Evolutionary conservation across 1,140 invertebrate genomes (phyloP).

Genomic region (Drosophila kanapiae): DNA sequence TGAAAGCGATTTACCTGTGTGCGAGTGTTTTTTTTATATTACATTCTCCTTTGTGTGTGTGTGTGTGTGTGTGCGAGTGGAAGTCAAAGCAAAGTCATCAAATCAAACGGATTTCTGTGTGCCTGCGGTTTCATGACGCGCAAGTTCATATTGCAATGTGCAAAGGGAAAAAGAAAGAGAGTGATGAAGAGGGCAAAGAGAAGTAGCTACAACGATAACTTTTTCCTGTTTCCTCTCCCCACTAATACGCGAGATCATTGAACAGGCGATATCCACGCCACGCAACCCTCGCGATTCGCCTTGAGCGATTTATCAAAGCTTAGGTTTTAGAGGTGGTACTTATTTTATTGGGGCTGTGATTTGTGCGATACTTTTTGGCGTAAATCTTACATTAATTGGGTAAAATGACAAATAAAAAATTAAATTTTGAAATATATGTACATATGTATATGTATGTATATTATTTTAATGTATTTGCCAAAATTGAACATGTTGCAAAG

Average conservation of each 20-base stretch:
- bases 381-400: too few species aligned
- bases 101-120: slow-evolving; percentile 40
- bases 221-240: neutral
- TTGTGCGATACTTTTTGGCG: neutral
- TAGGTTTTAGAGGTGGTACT: slow-evolving; percentile 23
- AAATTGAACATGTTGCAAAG: too few species aligned
- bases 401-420: too few species aligned
- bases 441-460: too few species aligned
- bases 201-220: neutral
- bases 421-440: too few species aligned
- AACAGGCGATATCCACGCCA: slow-evolving; percentile 1
- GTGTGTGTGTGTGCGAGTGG: slow-evolving; percentile 38
- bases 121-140: slow-evolving; percentile 21
- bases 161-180: slow-evolving; percentile 4
- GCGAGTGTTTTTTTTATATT: slow-evolving; percentile 5
- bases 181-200: neutral
- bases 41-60: neutral
- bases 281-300: slow-evolving; percentile 1
- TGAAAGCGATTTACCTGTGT: slow-evolving; percentile 37
- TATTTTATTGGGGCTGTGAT: neutral
- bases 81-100: slow-evolving; percentile 80
- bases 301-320: slow-evolving; percentile 20
- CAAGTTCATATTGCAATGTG: slow-evolving; percentile 43
- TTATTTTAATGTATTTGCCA: too few species aligned
- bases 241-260: slow-evolving; percentile 10